A percentile compares a stretch with the other conserved stretches of the same genome.
phyloP scores from a whole-genome alignment of 2,888 invertebrate species.

The Drosophila vallismaia region DNA sequence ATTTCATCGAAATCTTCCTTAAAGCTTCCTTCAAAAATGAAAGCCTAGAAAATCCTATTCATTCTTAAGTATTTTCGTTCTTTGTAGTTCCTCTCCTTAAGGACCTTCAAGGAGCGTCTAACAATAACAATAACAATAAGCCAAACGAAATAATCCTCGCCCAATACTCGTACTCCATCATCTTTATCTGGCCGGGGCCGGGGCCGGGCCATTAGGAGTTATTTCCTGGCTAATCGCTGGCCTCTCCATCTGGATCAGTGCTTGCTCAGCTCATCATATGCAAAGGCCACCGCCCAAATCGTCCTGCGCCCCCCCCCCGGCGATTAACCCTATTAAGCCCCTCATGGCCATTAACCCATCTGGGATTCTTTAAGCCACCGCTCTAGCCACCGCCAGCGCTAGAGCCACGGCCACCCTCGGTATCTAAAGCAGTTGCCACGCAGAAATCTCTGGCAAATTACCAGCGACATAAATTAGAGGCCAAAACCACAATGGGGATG shows the following conservation, averaged over 20 bases:
- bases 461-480: slow-evolving; percentile 67
- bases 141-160: slow-evolving; percentile 18
- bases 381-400: neutral
- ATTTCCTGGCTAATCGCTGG: slow-evolving; percentile 18
- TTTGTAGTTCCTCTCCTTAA: too few relatives aligned
- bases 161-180: slow-evolving; percentile 11
- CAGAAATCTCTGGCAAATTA: slow-evolving; percentile 61
- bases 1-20: neutral
- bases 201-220: slow-evolving; percentile 15
- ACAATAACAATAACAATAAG: neutral
- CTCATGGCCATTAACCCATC: slow-evolving; percentile 5
- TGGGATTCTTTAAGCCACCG: neutral
- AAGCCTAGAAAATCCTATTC: too few relatives aligned
- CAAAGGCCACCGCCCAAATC: slow-evolving; percentile 8
- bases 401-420: neutral
- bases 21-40: too few relatives aligned
- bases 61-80: too few relatives aligned
- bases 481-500: slow-evolving; percentile 37
- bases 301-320: neutral
- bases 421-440: neutral
- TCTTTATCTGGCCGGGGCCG: slow-evolving; percentile 8
- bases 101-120: too few relatives aligned
- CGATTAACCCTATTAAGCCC: slow-evolving; percentile 1
- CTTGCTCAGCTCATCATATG: slow-evolving; percentile 39
- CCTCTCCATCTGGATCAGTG: slow-evolving; percentile 26